Evolutionary conservation across 2,797 vertebrate species (phyloP), one percentile per base, ranked within the genome.

Genomic region (Oreortyx pictus): DNA sequence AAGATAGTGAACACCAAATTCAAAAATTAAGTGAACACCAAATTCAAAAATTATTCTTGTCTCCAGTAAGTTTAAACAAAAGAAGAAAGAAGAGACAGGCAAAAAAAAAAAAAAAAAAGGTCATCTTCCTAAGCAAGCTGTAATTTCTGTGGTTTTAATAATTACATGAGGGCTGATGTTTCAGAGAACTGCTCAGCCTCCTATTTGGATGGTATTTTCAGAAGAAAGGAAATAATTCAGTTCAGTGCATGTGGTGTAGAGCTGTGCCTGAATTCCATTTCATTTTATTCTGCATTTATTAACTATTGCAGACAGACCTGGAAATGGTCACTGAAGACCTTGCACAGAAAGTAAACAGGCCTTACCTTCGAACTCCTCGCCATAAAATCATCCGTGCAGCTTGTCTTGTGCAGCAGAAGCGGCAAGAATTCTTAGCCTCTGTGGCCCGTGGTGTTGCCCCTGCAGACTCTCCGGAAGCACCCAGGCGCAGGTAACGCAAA

Each of bases 291-390:
- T 86, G 18, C 57, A 2, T 65, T 62, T 50, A 11, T 79, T 61
- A 76, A 86, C 35, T 76, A 8, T 39, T 85, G 82, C 97, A 99
- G 99, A 99, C 99, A 68, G 99, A 99, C 96, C 97, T 99, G 93
- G 99, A 99, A 97, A 99, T 99, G 98, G 99, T 99, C 92, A 99
- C 99, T 15, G 99, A 99, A 95, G 99, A 99, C 96, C 98, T 99
- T 73, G 99, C 99, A 65, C 99, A 99, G 96, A 99, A 99, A 97
- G 99, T 99, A 47, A 99, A 99, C 96, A 98, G 99, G 95, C 99
- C 99, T 96, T 99, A 99, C 94, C 98, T 99, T 92, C 98, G 99
- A 82, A 99, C 99, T 1, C 99, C 99, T 11, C 99, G 99, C 56
- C 99, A 99, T 96, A 99, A 99, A 95, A 99, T 99, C 87, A 99